Evolutionary conservation across 1,140 invertebrate genomes (phyloP), one percentile per base, ranked within the genome.

Genomic region (Battus philenor): DNA sequence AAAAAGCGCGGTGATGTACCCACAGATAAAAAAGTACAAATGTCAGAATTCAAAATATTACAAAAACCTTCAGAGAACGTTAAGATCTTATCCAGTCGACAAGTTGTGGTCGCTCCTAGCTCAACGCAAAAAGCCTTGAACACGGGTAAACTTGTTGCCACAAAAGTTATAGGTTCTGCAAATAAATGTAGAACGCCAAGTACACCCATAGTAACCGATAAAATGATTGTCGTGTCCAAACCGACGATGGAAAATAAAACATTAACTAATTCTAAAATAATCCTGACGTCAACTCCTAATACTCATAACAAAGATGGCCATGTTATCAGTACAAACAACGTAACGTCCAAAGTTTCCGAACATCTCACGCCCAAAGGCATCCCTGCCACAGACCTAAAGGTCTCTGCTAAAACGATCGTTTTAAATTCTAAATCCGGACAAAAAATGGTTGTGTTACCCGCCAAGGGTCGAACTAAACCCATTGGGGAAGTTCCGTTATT

Each of bases 191-290:
- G 63, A 9, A 39, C 63, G 15, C 45, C 63, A n/a, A 62, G 38
- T 34, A 51, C 71, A 18, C 68, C 67, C n/a, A 53, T 76, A 13
- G 44, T 62, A 54, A 51, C 66, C 5, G 86, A 87, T n/a, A 86
- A 86, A 64, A 80, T 87, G 71, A 77, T 87, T 8, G 76, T 87
- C 4, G 81, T 87, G 9, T 85, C 86, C 0, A 86, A 86, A 62
- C 59, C 75, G 0, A 50, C 69, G 13, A 47, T 62, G 1, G 74
- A 80, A 26, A 71, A 61, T 17, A 80, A 74, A 63, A 64, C 63
- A 22, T 31, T 57, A 13, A 15, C 76, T 8, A 68, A 66, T 15
- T 68, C 78, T 3, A 87, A 84, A 67, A 71, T 85, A 33, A 58
- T 86, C 16, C 73, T 82, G 2, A 75, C 79, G 2, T 84, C 83